Evolutionary conservation across 2,113 vertebrate genomes (phyloP).

Genomic region (Colinus virginianus): DNA sequence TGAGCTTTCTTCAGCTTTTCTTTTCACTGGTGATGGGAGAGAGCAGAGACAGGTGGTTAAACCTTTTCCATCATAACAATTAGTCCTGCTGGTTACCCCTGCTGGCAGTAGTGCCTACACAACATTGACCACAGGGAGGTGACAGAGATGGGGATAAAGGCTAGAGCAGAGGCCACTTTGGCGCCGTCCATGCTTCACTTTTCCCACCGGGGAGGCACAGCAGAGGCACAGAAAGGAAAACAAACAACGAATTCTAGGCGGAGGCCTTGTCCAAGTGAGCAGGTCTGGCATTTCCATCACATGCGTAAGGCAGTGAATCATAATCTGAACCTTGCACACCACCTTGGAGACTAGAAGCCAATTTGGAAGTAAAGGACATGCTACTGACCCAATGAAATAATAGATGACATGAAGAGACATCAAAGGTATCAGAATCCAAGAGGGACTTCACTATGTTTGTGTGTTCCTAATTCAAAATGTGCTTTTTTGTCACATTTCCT

Average conservation of each 20-base stretch:
- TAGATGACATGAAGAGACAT: not conserved
- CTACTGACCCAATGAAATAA: not conserved
- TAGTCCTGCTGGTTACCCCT: not conserved
- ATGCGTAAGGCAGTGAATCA: not conserved
- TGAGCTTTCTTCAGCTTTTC: no score
- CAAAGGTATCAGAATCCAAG: not conserved
- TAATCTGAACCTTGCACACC: not conserved
- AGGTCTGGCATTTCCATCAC: not conserved
- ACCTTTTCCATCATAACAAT: no score
- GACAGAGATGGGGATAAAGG: not conserved
- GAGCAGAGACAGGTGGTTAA: no score
- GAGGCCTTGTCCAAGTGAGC: no score
- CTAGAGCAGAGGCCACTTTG: accelerated
- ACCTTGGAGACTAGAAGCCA: not conserved
- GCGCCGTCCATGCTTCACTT: accelerated
- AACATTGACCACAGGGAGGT: not conserved
- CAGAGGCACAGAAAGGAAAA: accelerated
- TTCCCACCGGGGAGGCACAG: accelerated
- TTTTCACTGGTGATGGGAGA: no score
- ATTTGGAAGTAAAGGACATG: not conserved
- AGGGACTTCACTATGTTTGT: not conserved
- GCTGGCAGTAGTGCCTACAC: not conserved
- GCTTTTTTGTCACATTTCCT: not conserved
- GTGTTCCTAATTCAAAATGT: not conserved
- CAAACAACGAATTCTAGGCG: not conserved